Evolutionary conservation across 1,140 invertebrate genomes (phyloP).

Genomic region (Euwallacea fornicatus): DNA sequence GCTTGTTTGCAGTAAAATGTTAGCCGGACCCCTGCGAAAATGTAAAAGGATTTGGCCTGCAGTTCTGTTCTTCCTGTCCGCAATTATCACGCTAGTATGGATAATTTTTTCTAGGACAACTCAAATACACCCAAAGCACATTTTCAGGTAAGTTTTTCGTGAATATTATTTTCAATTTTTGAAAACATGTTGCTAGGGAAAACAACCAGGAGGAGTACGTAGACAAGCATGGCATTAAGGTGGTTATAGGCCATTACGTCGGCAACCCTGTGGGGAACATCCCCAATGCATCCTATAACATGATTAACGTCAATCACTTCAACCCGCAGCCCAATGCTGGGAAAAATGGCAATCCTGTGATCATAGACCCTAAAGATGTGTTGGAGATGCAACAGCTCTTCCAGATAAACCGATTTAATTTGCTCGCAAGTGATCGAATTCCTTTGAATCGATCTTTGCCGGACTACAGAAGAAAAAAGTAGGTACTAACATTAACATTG

Average conservation of each 20-base stretch:
- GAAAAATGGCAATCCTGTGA: constrained; percentile 77
- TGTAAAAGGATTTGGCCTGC: constrained; percentile 44
- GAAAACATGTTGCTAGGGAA: constrained; percentile 37
- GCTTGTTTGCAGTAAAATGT: constrained; percentile 41
- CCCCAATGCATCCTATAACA: constrained; percentile 61
- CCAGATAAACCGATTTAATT: constrained; percentile 86
- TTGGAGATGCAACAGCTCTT: constrained; percentile 78
- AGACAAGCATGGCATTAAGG: constrained; percentile 72
- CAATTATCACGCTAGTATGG: constrained; percentile 43
- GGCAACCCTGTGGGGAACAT: constrained; percentile 55
- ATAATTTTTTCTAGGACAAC: constrained; percentile 28
- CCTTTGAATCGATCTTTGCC: constrained; percentile 86
- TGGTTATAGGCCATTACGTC: constrained; percentile 83
- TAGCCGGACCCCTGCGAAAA: constrained; percentile 45
- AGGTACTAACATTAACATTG: constrained; percentile 30
- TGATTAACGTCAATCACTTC: constrained; percentile 83
- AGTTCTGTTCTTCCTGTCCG: constrained; percentile 38
- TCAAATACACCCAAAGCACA: constrained; percentile 45
- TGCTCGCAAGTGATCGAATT: constrained; percentile 89
- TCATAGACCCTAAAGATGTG: constrained; percentile 73
- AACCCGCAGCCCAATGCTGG: constrained; percentile 74
- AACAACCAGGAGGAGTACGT: constrained; percentile 67
- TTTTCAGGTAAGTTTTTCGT: constrained; percentile 42
- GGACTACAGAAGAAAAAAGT: constrained; percentile 81
- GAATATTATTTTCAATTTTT: not conserved